A percentile compares a stretch with the other conserved stretches of the same genome.
These are phyloP conservation scores for Blera fallax DNA, from an alignment of 2,888 invertebrate genomes.

Conservation along the genomic window DNA sequence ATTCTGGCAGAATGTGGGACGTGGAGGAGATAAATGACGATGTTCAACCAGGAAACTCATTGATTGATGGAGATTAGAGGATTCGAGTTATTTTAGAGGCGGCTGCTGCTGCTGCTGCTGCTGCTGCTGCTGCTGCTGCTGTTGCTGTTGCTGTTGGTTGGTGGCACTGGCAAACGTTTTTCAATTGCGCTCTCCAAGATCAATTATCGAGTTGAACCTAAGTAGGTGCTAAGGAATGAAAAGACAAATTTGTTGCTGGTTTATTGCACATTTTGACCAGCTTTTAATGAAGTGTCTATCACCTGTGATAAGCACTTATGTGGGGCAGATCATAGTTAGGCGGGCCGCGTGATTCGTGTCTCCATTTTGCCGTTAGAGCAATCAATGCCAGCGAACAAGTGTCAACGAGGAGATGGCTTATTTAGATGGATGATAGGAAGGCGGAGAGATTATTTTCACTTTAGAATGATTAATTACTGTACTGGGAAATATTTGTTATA, in stretches of 20 bases:
- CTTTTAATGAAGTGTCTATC: conserved; percentile 71
- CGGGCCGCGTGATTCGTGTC: conserved; percentile 43
- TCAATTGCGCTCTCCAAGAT: conserved; percentile 53
- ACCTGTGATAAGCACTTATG: conserved; percentile 57
- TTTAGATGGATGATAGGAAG: conserved; percentile 49
- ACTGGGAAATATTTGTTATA: neutral
- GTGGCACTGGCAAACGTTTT: conserved; percentile 47
- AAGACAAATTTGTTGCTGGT: conserved; percentile 57
- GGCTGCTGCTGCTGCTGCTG: neutral
- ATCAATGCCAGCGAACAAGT: conserved; percentile 51
- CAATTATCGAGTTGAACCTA: conserved; percentile 63
- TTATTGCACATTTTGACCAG: conserved; percentile 15
- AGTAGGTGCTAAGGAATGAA: conserved; percentile 64
- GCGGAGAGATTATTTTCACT: neutral
- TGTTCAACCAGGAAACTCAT: conserved; percentile 72
- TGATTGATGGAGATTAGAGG: conserved; percentile 71
- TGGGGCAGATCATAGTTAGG: conserved; percentile 44
- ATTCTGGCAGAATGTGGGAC: conserved; percentile 65
- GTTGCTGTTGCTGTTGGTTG: neutral
- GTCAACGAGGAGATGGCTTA: conserved; percentile 65
- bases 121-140: neutral
- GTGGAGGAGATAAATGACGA: conserved; percentile 70
- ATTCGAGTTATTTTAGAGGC: conserved; percentile 57
- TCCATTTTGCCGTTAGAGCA: conserved; percentile 44
- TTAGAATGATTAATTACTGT: conserved; percentile 27